Conservation (phyloP, 2,113 vertebrate species). For the Oreochromis niloticus region DNA sequence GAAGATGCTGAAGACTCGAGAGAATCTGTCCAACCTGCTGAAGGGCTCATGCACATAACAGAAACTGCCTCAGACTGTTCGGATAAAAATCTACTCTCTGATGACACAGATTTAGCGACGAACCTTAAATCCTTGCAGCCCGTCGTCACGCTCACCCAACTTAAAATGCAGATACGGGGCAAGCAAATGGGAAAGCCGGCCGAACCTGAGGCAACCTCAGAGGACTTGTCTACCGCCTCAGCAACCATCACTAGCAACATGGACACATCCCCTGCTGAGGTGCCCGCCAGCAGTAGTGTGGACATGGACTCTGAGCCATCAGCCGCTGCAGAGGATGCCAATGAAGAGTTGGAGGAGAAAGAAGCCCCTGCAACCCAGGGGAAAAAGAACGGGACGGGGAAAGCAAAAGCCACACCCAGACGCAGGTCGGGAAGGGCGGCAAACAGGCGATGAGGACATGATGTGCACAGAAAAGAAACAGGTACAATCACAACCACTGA, state of each 20-base stretch:
- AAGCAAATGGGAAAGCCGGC: not conserved
- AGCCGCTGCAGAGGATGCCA: not conserved
- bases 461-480: not conserved
- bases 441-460: conserved; percentile 42
- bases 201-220: not conserved
- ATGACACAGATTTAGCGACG: not conserved
- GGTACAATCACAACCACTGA: not conserved
- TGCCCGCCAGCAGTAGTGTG: not conserved
- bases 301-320: not conserved
- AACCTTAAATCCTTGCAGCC: not conserved
- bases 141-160: not conserved
- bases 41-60: not conserved
- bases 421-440: conserved; percentile 59
- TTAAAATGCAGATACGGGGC: not conserved
- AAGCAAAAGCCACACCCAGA: conserved; percentile 33
- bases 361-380: not conserved
- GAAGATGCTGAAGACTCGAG: not conserved
- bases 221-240: not conserved
- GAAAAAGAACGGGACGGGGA: conserved; percentile 27
- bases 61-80: conserved; percentile 11
- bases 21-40: not conserved
- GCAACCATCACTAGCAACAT: not conserved
- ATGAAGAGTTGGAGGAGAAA: conserved; percentile 23
- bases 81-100: not conserved
- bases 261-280: not conserved